Percentiles rank a stretch among this genome's conserved stretches.
Conservation (phyloP, 2,797 vertebrate species). For the Alosa sapidissima region DNA sequence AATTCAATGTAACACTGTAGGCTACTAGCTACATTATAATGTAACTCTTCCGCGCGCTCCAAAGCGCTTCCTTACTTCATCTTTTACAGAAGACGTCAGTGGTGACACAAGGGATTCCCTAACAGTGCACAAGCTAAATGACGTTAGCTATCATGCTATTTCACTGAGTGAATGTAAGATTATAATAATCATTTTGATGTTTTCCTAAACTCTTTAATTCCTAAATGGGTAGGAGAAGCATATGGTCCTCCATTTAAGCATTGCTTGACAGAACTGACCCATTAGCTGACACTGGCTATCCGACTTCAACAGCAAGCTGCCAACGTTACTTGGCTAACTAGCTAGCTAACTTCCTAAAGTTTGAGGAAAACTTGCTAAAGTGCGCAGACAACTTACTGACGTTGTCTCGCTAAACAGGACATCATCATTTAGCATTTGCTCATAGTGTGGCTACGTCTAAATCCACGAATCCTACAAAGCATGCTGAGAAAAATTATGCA, state of each 20-base stretch:
- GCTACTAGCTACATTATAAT: too few relatives aligned
- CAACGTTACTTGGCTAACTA: constrained; percentile 2
- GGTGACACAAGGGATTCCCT: constrained; percentile 5
- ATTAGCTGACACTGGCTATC: neutral
- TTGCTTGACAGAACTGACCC: neutral
- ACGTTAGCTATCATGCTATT: neutral
- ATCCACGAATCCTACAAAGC: neutral
- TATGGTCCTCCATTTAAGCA: neutral
- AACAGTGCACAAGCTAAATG: neutral
- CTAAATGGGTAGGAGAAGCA: neutral
- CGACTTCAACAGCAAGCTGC: neutral
- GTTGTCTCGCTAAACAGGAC: neutral
- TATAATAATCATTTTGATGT: neutral
- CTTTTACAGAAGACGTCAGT: neutral
- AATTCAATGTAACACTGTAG: too few relatives aligned
- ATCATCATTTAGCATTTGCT: neutral
- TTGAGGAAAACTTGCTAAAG: neutral
- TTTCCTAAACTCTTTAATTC: neutral
- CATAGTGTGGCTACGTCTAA: neutral
- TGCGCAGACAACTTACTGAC: neutral
- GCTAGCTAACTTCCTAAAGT: constrained; percentile 8
- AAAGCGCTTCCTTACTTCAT: neutral
- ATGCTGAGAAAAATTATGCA: neutral
- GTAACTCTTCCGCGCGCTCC: too few relatives aligned
- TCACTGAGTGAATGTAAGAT: neutral